Conservation (phyloP, 2,888 invertebrate genomes). For the Nebria salina region DNA sequence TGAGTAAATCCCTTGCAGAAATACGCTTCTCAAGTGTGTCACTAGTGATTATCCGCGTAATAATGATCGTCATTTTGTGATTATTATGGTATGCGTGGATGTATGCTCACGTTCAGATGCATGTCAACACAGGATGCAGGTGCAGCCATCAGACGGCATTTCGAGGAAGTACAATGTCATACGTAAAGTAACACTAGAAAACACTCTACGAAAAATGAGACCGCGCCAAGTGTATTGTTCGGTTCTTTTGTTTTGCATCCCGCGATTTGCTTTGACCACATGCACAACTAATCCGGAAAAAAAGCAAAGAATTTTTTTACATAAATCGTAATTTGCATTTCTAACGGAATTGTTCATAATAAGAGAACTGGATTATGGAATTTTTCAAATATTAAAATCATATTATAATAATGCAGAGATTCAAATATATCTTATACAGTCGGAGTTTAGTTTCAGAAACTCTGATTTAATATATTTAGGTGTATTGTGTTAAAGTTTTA, state of each 20-base stretch:
- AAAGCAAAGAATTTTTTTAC: background rate
- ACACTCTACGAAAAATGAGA: constrained; percentile 37
- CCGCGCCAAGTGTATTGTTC: constrained; percentile 25
- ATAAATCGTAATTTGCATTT: background rate
- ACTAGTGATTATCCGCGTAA: background rate
- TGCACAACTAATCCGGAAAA: background rate
- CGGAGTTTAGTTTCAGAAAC: background rate
- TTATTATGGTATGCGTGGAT: background rate
- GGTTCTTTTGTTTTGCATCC: constrained; percentile 28
- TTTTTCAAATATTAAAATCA: background rate
- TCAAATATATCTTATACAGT: too few species aligned
- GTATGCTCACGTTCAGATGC: background rate
- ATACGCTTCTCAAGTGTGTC: background rate
- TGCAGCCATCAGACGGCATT: constrained; percentile 30
- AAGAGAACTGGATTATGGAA: background rate
- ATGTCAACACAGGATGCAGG: constrained; percentile 40
- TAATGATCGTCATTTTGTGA: background rate
- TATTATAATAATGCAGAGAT: too few species aligned
- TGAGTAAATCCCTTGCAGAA: background rate
- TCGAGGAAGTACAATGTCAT: constrained; percentile 34
- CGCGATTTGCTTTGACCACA: constrained; percentile 8
- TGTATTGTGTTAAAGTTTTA: background rate
- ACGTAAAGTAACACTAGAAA: constrained; percentile 24
- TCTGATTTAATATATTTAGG: background rate
- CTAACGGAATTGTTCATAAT: background rate